Percentiles rank a stretch among this genome's conserved stretches.
These are phyloP conservation scores for Esox niger DNA, from an alignment of 2,113 vertebrate species.

Conservation along the genomic window DNA sequence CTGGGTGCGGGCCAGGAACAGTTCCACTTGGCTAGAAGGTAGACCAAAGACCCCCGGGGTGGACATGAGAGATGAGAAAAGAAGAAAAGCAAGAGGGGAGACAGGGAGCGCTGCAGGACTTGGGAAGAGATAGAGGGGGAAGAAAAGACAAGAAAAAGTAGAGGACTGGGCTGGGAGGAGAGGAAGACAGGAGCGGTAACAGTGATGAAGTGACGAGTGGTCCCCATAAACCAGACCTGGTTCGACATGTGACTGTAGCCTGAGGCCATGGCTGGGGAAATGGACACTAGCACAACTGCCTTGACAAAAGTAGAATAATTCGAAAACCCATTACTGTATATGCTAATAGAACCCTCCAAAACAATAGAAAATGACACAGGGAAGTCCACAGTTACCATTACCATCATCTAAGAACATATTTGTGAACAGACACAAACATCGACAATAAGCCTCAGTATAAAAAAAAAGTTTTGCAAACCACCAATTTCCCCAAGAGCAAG, in stretches of 20 bases:
- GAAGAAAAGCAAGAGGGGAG: neutral
- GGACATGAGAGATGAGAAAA: neutral
- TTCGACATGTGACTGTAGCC: neutral
- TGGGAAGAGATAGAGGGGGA: neutral
- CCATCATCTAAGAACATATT: neutral
- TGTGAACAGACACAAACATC: neutral
- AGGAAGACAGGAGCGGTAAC: neutral
- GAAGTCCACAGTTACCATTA: neutral
- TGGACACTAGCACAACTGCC: neutral
- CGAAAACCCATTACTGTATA: no score
- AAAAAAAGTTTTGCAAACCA: neutral
- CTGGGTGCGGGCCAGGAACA: constrained; percentile 59
- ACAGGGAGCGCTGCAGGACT: constrained; percentile 16
- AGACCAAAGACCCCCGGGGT: constrained; percentile 38
- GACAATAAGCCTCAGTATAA: neutral
- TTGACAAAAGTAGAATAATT: neutral
- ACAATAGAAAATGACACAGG: no score
- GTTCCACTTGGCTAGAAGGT: constrained; percentile 49
- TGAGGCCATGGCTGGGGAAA: neutral
- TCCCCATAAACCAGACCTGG: no score
- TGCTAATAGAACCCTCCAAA: no score
- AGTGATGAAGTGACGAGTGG: neutral
- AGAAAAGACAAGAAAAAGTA: neutral
- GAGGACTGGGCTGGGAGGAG: neutral
- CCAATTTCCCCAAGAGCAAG: constrained; percentile 7